Conservation (phyloP, 2,797 vertebrate genomes). For the Sebastes matsubarae region DNA sequence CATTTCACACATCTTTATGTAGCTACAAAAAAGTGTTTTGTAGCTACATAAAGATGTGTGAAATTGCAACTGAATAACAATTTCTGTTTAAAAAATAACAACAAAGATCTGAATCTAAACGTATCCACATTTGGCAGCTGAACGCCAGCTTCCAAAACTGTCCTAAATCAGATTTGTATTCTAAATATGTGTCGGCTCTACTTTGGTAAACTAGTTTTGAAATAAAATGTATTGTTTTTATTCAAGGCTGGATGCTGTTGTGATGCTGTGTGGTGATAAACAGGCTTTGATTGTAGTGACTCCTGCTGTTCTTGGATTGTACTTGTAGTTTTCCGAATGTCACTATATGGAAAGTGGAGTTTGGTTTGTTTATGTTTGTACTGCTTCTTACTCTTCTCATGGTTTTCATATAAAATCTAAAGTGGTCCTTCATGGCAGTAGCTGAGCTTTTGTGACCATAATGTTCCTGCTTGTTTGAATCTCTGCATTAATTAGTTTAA, state of each 20-base stretch:
- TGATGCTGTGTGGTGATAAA: not conserved
- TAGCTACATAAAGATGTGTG: not conserved
- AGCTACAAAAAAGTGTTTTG: not conserved
- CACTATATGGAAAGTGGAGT: not conserved
- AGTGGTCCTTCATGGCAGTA: not conserved
- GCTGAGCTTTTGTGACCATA: not conserved
- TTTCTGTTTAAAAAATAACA: not conserved
- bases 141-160: not conserved
- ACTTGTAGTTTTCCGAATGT: not conserved
- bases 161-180: not conserved
- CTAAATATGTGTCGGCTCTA: not conserved
- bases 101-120: not conserved
- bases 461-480: not conserved
- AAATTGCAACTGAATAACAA: not conserved
- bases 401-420: not conserved
- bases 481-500: not conserved
- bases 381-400: not conserved
- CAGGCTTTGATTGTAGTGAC: constrained; percentile 1
- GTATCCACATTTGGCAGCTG: not conserved
- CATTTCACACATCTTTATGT: too few relatives aligned
- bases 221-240: not conserved
- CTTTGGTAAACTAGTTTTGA: not conserved
- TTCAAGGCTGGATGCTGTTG: not conserved
- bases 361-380: not conserved
- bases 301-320: constrained; percentile 19